A percentile compares a stretch with the other conserved stretches of the same genome.
These are phyloP conservation scores for Musca domestica DNA, from an alignment of 1,140 invertebrate species.

Conservation along the genomic window DNA sequence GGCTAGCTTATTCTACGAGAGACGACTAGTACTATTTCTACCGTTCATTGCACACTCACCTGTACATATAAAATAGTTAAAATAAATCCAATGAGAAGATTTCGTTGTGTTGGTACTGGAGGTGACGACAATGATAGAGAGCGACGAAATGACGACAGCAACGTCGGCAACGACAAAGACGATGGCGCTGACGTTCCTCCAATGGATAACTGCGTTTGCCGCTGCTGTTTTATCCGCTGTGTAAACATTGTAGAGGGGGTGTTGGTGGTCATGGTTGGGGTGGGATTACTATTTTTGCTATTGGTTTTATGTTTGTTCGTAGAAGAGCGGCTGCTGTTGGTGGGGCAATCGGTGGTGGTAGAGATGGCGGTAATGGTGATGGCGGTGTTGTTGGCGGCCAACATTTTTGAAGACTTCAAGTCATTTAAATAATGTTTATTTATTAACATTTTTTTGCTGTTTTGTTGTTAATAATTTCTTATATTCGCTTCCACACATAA, in stretches of 20 bases:
- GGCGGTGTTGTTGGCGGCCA: too few species aligned
- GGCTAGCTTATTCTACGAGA: background rate
- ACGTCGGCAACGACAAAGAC: too few species aligned
- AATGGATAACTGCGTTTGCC: background rate
- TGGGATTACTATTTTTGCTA: background rate
- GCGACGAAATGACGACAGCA: too few species aligned
- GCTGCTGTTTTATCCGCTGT: constrained; percentile 11
- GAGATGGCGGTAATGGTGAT: too few species aligned
- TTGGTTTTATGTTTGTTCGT: constrained; percentile 5
- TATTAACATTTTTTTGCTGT: too few species aligned
- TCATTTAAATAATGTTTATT: too few species aligned
- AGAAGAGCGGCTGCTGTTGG: background rate
- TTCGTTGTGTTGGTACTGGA: constrained; percentile 26
- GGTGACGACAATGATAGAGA: background rate
- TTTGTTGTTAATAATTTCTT: too few species aligned
- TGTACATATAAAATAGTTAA: constrained; percentile 28
- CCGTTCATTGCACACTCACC: constrained; percentile 20
- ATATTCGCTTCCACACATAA: too few species aligned
- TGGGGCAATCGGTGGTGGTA: too few species aligned
- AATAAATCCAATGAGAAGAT: constrained; percentile 30
- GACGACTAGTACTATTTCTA: background rate
- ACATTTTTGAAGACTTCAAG: too few species aligned
- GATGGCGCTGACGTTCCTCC: constrained; percentile 3
- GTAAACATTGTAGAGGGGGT: constrained; percentile 10
- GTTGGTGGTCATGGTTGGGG: background rate